Percentiles rank a stretch among this genome's conserved stretches.
These are phyloP conservation scores for Chaetodon trifasciatus DNA, from an alignment of 2,797 vertebrate species.

Conservation along the genomic window DNA sequence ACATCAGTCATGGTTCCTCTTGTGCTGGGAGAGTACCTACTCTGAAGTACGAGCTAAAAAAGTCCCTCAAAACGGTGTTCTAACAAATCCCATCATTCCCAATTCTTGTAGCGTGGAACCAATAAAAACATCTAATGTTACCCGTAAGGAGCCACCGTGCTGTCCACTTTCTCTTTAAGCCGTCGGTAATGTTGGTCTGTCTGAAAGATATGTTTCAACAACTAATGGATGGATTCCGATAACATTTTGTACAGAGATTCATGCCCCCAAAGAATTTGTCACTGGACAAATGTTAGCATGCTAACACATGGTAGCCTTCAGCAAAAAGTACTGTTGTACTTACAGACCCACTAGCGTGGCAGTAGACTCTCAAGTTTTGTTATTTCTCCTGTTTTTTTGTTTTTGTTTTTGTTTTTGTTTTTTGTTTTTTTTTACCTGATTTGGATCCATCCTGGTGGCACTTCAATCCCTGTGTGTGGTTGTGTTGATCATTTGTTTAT, in stretches of 20 bases:
- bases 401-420: neutral
- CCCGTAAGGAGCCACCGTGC: neutral
- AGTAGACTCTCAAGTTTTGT: neutral
- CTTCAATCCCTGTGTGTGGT: neutral
- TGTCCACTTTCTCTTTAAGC: neutral
- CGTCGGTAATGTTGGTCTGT: neutral
- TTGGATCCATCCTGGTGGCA: neutral
- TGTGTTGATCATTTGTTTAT: slow-evolving; percentile 35
- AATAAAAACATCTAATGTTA: neutral
- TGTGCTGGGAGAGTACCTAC: too few relatives aligned
- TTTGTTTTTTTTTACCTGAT: neutral
- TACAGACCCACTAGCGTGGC: neutral
- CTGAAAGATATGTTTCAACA: neutral
- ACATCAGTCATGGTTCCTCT: too few relatives aligned
- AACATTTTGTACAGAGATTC: too few relatives aligned
- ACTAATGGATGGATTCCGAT: neutral
- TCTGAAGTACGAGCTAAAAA: too few relatives aligned
- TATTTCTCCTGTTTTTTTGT: neutral
- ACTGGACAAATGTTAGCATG: neutral
- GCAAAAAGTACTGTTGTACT: neutral
- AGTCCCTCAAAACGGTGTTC: too few relatives aligned
- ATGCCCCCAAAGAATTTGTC: neutral
- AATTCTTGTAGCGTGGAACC: too few relatives aligned
- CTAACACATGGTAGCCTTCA: neutral
- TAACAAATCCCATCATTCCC: too few relatives aligned